Conservation (phyloP, 2,113 vertebrate species). For the Castor canadensis region DNA sequence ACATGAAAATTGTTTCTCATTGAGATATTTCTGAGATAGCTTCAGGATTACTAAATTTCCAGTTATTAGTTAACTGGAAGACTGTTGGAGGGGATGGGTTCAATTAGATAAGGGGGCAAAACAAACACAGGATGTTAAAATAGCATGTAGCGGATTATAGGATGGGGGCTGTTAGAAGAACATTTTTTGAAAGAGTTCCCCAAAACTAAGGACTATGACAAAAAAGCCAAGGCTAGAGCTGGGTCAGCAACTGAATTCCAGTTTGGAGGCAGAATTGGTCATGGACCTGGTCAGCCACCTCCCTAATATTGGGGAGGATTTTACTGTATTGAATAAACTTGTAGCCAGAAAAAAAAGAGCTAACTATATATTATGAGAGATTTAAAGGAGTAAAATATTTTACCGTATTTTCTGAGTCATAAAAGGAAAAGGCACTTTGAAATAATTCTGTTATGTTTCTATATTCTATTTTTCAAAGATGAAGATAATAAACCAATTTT, state of each 20-base stretch:
- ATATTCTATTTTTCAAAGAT: constrained; percentile 17
- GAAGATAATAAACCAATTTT: neutral
- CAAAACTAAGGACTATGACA: neutral
- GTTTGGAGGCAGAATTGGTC: no score
- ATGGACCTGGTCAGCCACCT: no score
- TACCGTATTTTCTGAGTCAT: neutral
- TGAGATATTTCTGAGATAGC: neutral
- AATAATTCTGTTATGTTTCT: neutral
- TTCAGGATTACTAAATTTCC: neutral
- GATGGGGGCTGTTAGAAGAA: neutral
- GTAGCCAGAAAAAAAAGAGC: neutral
- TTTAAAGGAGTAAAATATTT: neutral
- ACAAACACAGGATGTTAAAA: neutral
- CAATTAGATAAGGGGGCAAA: neutral
- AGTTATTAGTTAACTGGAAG: neutral
- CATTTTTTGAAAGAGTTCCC: neutral
- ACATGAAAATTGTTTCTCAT: neutral
- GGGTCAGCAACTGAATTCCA: no score
- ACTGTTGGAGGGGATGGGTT: no score
- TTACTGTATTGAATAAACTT: no score
- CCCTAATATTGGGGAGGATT: no score
- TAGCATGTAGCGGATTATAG: neutral
- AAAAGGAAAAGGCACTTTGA: neutral
- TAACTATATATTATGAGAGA: neutral
- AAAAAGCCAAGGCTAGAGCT: no score